Percentiles rank a stretch among this genome's conserved stretches.
Evolutionary conservation across 2,113 vertebrate species (phyloP).

Genomic region (Eleginops maclovinus): DNA sequence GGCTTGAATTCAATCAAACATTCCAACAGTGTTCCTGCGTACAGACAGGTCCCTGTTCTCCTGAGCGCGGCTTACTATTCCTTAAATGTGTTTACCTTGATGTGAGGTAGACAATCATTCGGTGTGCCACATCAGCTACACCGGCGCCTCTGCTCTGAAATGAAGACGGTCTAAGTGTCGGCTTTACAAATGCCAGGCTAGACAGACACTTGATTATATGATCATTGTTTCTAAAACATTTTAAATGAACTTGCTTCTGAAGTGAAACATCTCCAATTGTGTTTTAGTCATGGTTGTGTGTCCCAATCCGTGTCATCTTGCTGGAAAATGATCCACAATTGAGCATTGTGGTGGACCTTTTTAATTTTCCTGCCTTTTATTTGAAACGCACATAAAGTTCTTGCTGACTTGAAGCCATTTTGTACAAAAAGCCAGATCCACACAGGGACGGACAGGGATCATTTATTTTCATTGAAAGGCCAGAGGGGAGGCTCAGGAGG

Average conservation of each 20-base stretch:
- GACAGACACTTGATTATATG: no score
- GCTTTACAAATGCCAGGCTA: neutral
- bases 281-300: neutral
- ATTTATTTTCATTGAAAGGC: conserved; percentile 67
- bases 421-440: conserved; percentile 45
- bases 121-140: neutral
- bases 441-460: conserved; percentile 28
- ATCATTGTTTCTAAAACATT: no score
- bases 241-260: no score
- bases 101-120: neutral
- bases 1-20: no score
- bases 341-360: conserved; percentile 23
- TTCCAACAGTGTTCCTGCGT: no score
- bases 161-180: neutral
- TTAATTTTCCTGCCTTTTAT: conserved; percentile 49
- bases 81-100: neutral
- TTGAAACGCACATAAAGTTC: conserved; percentile 41
- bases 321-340: neutral
- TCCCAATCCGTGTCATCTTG: neutral
- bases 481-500: conserved; percentile 37
- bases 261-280: no score
- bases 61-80: neutral
- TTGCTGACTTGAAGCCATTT: conserved; percentile 61
- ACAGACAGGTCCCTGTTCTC: no score
- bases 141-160: neutral